phyloP scores from a whole-genome alignment of 2,113 vertebrate genomes.

The Ptilonorhynchus violaceus region DNA sequence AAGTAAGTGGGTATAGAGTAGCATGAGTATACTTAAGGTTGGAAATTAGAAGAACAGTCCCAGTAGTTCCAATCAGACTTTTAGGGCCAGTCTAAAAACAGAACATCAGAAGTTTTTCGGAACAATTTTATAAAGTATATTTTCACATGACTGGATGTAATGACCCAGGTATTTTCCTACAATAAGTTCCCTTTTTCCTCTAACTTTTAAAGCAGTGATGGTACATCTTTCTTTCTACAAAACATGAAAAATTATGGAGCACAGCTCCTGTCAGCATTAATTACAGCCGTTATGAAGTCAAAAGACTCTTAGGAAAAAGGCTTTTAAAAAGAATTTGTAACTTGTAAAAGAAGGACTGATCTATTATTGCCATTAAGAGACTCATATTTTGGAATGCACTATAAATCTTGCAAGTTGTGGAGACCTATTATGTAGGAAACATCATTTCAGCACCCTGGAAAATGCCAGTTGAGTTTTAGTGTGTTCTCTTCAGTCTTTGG shows the following conservation, averaged over 20 bases:
- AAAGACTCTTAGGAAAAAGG: neutral
- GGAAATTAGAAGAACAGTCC: neutral
- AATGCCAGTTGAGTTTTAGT: neutral
- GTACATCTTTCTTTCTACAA: neutral
- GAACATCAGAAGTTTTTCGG: neutral
- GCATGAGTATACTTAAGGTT: neutral
- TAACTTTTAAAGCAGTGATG: neutral
- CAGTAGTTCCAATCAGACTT: neutral
- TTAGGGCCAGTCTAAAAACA: neutral
- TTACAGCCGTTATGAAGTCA: neutral
- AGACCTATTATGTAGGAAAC: neutral
- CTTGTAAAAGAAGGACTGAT: slow-evolving; percentile 3
- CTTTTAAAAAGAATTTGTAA: neutral
- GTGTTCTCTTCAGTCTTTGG: neutral
- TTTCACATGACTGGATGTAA: neutral
- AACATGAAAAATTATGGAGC: neutral
- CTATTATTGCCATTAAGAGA: neutral
- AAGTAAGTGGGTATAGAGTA: neutral
- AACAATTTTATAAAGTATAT: neutral
- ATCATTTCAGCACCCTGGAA: neutral
- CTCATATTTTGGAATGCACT: neutral
- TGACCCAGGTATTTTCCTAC: neutral
- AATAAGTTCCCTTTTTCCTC: neutral
- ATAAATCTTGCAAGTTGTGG: neutral
- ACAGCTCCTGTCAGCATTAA: neutral